Conservation (phyloP, 1,140 invertebrate species). For the Cyclina sinensis region DNA sequence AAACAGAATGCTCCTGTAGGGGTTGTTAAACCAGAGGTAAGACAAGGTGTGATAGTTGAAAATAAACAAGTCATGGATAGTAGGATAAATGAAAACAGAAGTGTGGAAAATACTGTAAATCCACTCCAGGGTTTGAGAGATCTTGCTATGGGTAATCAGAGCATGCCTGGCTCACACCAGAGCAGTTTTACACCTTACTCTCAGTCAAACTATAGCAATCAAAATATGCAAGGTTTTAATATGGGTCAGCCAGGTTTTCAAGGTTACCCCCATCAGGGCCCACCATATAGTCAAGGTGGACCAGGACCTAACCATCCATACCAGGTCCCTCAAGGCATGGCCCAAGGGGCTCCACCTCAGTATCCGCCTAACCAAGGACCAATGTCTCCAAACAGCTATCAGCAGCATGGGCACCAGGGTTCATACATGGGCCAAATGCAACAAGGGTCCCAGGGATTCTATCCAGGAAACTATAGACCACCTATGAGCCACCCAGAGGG, state of each 20-base stretch:
- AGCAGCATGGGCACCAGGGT: slow-evolving; percentile 21
- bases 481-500: neutral
- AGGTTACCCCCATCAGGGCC: slow-evolving; percentile 14
- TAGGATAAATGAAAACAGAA: slow-evolving; percentile 20
- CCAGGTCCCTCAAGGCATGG: slow-evolving; percentile 14
- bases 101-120: slow-evolving; percentile 4
- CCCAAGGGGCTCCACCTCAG: neutral
- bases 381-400: slow-evolving; percentile 56
- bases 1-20: slow-evolving; percentile 68
- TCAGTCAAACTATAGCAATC: slow-evolving; percentile 7
- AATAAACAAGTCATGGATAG: slow-evolving; percentile 55
- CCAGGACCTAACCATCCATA: slow-evolving; percentile 27
- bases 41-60: slow-evolving; percentile 65
- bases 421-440: slow-evolving; percentile 12
- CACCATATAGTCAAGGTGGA: neutral
- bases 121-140: slow-evolving; percentile 63
- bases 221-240: slow-evolving; percentile 37
- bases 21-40: slow-evolving; percentile 63
- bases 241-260: slow-evolving; percentile 53
- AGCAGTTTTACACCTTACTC: slow-evolving; percentile 41
- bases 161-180: neutral
- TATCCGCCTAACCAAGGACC: slow-evolving; percentile 45
- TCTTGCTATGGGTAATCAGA: slow-evolving; percentile 58
- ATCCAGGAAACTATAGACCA: slow-evolving; percentile 27
- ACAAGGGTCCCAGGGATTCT: slow-evolving; percentile 11